phyloP scores from a whole-genome alignment of 2,113 vertebrate genomes.

The Protobothrops mucrosquamatus region DNA sequence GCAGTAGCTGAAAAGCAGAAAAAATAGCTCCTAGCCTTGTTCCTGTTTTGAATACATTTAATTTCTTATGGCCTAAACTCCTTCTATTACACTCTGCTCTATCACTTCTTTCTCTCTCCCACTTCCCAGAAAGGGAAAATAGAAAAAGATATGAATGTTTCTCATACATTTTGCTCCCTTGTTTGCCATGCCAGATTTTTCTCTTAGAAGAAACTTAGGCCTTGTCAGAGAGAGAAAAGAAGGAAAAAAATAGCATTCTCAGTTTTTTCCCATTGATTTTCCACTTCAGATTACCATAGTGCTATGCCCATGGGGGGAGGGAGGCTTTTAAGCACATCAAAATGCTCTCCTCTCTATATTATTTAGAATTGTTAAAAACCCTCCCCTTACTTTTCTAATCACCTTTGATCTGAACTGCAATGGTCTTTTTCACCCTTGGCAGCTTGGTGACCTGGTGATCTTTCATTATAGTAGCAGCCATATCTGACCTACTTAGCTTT shows the following conservation, averaged over 20 bases:
- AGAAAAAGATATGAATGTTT: not conserved
- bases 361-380: not conserved
- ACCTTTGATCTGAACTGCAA: not conserved
- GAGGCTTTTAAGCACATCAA: not conserved
- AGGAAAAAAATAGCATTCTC: not conserved
- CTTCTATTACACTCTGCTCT: not conserved
- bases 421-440: not conserved
- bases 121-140: not conserved
- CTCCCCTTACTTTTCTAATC: not conserved
- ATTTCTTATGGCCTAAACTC: not conserved
- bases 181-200: not conserved
- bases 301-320: not conserved
- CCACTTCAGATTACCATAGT: not conserved
- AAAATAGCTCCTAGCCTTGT: not conserved
- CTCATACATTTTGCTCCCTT: not conserved
- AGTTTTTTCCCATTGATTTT: not conserved
- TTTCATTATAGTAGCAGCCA: not conserved
- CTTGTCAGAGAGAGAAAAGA: not conserved
- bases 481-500: not conserved
- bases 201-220: not conserved
- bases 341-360: not conserved
- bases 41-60: not conserved
- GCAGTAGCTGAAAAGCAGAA: not conserved
- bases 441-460: not conserved
- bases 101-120: not conserved